Evolutionary conservation across 2,113 vertebrate genomes (phyloP).

Genomic region (Saimiri boliviensis): DNA sequence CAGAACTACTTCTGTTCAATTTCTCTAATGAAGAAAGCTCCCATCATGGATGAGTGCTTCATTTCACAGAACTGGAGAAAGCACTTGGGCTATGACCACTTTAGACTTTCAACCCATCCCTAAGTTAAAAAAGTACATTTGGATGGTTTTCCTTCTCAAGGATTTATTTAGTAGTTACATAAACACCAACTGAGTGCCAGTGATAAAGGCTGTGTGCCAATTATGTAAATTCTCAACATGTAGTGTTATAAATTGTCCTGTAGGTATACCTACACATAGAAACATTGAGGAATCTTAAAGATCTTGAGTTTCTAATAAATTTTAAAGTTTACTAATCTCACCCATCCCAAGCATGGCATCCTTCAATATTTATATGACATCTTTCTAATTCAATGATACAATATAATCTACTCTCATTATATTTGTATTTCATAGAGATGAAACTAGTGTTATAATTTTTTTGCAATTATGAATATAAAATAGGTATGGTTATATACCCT

Average conservation of each 20-base stretch:
- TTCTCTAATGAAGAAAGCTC: not conserved
- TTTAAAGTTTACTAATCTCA: not conserved
- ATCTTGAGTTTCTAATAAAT: not conserved
- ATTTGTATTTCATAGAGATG: not conserved
- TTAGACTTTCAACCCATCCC: not conserved
- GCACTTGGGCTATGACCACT: not conserved
- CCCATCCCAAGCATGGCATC: not conserved
- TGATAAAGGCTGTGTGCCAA: not conserved
- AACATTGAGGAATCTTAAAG: not conserved
- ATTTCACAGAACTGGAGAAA: not conserved
- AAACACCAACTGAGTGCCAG: not conserved
- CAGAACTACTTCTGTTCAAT: not conserved
- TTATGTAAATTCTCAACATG: not conserved
- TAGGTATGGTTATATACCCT: not conserved
- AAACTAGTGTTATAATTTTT: not conserved
- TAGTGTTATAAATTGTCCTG: not conserved
- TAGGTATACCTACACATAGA: not conserved
- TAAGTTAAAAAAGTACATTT: not conserved
- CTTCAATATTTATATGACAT: not conserved
- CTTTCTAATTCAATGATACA: not conserved
- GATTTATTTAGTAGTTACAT: conserved; percentile 32
- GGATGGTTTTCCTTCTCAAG: not conserved
- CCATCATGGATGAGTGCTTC: not conserved
- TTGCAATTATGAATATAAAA: not conserved
- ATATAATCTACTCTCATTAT: conserved; percentile 49